Percentiles rank a stretch among this genome's conserved stretches.
phyloP scores from a whole-genome alignment of 37 sponge, comb jelly and placozoan genomes.

The Mnemiopsis leidyi region DNA sequence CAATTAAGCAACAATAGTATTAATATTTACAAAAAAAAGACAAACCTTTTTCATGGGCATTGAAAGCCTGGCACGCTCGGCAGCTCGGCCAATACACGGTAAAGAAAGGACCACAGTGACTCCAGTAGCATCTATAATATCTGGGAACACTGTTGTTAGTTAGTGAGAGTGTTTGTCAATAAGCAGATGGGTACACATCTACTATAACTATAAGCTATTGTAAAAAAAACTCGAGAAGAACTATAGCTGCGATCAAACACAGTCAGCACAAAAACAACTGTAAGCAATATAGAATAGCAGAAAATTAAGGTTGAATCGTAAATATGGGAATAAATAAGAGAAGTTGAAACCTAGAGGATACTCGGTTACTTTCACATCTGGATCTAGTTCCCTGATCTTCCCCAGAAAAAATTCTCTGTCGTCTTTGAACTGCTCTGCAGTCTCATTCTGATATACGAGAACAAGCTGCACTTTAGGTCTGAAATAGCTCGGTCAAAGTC shows the following conservation, averaged over 20 bases:
- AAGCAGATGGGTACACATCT: too few relatives aligned
- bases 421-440: background rate
- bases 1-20: too few relatives aligned
- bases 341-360: conserved; percentile 21
- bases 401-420: background rate
- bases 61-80: conserved; percentile 2
- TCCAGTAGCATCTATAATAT: background rate
- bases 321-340: too few relatives aligned
- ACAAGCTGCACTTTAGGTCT: background rate
- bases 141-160: background rate
- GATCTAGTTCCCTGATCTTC: background rate
- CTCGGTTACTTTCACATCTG: background rate
- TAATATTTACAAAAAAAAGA: too few relatives aligned
- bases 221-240: too few relatives aligned
- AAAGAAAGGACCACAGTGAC: background rate
- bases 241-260: too few relatives aligned
- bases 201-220: too few relatives aligned
- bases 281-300: too few relatives aligned
- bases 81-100: background rate
- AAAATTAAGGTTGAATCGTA: too few relatives aligned
- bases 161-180: background rate
- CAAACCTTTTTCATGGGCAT: conserved; percentile 37
- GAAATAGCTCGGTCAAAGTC: too few relatives aligned
- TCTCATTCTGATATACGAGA: background rate
- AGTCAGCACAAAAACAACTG: too few relatives aligned